phyloP scores from a whole-genome alignment of 1,140 invertebrate genomes.

The Hormaphis cornu region DNA sequence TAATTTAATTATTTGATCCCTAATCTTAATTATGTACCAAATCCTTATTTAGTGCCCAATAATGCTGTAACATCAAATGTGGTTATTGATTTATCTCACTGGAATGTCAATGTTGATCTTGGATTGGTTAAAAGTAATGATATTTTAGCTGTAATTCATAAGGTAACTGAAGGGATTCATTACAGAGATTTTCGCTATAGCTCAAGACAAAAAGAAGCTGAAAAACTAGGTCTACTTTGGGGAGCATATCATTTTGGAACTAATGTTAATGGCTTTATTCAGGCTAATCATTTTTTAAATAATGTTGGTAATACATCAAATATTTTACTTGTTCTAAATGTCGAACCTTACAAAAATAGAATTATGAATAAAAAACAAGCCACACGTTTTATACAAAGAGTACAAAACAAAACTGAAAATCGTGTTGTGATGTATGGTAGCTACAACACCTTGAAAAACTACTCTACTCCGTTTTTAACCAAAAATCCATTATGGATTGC shows the following conservation, averaged over 20 bases:
- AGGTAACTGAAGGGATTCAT: constrained; percentile 12
- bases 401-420: neutral
- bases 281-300: constrained; percentile 28
- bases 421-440: constrained; percentile 14
- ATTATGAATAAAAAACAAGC: constrained; percentile 13
- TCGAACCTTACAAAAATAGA: constrained; percentile 6
- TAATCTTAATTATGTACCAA: constrained; percentile 10
- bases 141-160: constrained; percentile 26
- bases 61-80: neutral
- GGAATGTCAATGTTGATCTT: constrained; percentile 30
- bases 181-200: neutral
- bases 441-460: neutral
- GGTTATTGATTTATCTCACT: constrained; percentile 28
- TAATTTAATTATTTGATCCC: neutral
- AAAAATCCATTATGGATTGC: constrained; percentile 25
- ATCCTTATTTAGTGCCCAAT: constrained; percentile 16
- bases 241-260: constrained; percentile 32
- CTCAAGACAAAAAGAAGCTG: neutral
- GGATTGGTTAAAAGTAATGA: neutral
- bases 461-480: neutral
- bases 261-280: neutral
- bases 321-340: neutral
- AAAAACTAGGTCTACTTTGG: constrained; percentile 28
- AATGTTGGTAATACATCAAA: neutral
- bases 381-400: constrained; percentile 22